Evolutionary conservation across 30 jellyfish, hydroid and myxozoan genomes (phyloP).

Genomic region (Aurelia aurita complex sp. Pacific): DNA sequence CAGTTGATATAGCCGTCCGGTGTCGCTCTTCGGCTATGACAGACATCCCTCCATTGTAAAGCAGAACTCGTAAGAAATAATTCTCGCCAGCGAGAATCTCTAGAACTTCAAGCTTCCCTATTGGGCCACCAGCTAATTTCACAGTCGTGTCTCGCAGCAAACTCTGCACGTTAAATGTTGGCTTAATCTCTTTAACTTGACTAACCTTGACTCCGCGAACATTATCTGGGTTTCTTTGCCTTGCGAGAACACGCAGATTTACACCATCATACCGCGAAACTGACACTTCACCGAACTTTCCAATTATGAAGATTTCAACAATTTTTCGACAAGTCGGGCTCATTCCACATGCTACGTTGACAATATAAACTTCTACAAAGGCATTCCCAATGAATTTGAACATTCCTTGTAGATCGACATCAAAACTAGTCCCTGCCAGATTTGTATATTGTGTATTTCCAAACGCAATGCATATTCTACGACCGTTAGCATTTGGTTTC

Average conservation of each 20-base stretch:
- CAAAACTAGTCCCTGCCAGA: conserved; percentile 27
- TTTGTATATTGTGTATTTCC: conserved; percentile 54
- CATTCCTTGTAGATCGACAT: conserved; percentile 56
- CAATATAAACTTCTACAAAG: conserved; percentile 8
- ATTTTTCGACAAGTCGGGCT: conserved; percentile 36
- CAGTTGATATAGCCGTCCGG: neutral
- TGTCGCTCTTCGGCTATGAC: conserved; percentile 16
- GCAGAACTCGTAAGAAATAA: conserved; percentile 7
- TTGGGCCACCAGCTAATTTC: conserved; percentile 13
- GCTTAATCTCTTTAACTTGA: neutral
- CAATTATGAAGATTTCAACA: conserved; percentile 35
- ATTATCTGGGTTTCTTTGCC: neutral
- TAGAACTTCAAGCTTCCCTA: conserved; percentile 7
- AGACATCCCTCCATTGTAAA: conserved; percentile 22
- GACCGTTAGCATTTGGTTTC: neutral
- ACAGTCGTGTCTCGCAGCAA: conserved; percentile 51
- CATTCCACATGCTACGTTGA: conserved; percentile 37
- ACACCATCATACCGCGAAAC: conserved; percentile 14
- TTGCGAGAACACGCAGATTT: conserved; percentile 4
- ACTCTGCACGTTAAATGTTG: conserved; percentile 17
- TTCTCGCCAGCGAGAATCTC: conserved; percentile 39
- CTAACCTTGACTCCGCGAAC: neutral
- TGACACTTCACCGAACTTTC: conserved; percentile 54
- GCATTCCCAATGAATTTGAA: conserved; percentile 19
- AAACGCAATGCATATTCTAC: conserved; percentile 30